A percentile compares a stretch with the other conserved stretches of the same genome.
phyloP scores from a whole-genome alignment of 1,140 invertebrate species.

The Drosophila rhopaloa region DNA sequence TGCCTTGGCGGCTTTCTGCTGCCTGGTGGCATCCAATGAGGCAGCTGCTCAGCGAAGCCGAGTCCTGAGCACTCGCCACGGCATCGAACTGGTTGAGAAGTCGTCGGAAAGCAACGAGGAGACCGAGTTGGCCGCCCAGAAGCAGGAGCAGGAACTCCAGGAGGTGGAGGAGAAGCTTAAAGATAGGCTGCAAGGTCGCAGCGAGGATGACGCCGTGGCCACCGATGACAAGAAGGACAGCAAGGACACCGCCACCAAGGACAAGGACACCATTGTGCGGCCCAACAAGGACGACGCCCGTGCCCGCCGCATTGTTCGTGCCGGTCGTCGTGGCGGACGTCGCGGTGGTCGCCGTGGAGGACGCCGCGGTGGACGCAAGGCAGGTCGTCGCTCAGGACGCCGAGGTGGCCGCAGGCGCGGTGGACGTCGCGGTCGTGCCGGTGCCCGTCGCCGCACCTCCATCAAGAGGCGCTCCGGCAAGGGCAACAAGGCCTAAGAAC shows the following conservation, averaged over 20 bases:
- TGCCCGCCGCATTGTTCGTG: conserved; percentile 62
- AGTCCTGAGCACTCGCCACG: conserved; percentile 30
- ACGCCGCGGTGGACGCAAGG: conserved; percentile 22
- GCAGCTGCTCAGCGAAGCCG: conserved; percentile 52
- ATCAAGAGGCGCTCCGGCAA: conserved; percentile 49
- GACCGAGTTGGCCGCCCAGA: conserved; percentile 16
- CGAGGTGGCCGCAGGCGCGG: conserved; percentile 31
- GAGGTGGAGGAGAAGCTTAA: conserved; percentile 9
- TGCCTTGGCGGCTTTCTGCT: conserved; percentile 66
- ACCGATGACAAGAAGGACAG: conserved; percentile 9
- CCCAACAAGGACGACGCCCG: conserved; percentile 61
- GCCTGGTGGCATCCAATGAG: conserved; percentile 52
- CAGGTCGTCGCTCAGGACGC: conserved; percentile 9
- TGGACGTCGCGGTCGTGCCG: conserved; percentile 45
- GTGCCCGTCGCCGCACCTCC: conserved; percentile 36
- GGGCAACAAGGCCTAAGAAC: conserved; percentile 42
- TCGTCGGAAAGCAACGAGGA: conserved; percentile 5
- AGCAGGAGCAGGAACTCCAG: conserved; percentile 11
- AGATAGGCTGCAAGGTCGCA: conserved; percentile 26
- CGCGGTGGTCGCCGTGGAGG: conserved; percentile 30
- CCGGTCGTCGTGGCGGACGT: conserved; percentile 30
- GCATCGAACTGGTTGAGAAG: conserved; percentile 29
- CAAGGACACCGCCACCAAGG: conserved; percentile 19
- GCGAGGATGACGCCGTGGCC: conserved; percentile 16
- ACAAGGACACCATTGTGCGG: conserved; percentile 31